Evolutionary conservation across 2,888 invertebrate species (phyloP).

Genomic region (Agonopterix arenella): DNA sequence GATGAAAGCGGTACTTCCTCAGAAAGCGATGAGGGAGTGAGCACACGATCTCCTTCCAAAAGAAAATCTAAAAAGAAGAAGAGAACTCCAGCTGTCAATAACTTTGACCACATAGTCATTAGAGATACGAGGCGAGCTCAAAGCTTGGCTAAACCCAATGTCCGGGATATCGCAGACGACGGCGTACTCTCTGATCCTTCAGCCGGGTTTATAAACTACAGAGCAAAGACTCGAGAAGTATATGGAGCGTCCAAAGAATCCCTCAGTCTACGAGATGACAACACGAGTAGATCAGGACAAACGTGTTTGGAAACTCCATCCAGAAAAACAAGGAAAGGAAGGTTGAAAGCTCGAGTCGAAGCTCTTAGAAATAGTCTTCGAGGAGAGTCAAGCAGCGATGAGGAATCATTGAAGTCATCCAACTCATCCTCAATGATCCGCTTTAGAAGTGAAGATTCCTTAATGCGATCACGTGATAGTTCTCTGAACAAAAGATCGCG

Average conservation of each 20-base stretch:
- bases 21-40: conserved; percentile 65
- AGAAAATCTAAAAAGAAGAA: conserved; percentile 73
- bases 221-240: conserved; percentile 51
- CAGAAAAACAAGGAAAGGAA: conserved; percentile 75
- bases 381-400: conserved; percentile 83
- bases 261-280: conserved; percentile 52
- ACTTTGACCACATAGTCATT: conserved; percentile 82
- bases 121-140: conserved; percentile 71
- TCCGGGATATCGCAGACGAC: conserved; percentile 59
- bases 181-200: conserved; percentile 79
- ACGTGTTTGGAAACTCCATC: conserved; percentile 69
- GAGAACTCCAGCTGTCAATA: conserved; percentile 67
- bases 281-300: conserved; percentile 53
- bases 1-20: conserved; percentile 77
- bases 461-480: conserved; percentile 77
- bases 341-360: conserved; percentile 81
- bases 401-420: conserved; percentile 81
- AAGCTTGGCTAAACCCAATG: conserved; percentile 58
- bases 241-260: conserved; percentile 57
- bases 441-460: conserved; percentile 83
- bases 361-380: conserved; percentile 79
- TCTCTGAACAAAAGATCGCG: conserved; percentile 80
- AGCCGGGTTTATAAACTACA: conserved; percentile 64
- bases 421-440: conserved; percentile 80
- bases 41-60: conserved; percentile 57